phyloP scores from a whole-genome alignment of 1,140 invertebrate genomes.

The Hyposmocoma kahamanoa region DNA sequence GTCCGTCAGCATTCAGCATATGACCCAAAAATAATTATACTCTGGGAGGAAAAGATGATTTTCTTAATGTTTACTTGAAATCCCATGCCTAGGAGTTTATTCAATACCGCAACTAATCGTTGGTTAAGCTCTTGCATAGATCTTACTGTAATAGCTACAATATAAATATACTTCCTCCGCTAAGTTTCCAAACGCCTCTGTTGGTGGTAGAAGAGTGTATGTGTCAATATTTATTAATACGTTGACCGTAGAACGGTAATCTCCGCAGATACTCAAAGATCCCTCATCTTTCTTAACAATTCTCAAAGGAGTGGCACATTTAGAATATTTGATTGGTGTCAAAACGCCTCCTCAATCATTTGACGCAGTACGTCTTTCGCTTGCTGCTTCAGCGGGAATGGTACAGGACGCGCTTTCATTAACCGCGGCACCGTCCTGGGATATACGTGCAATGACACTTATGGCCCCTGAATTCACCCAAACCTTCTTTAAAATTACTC shows the following conservation, averaged over 20 bases:
- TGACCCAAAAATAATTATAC: background rate
- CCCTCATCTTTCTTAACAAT: slow-evolving; percentile 19
- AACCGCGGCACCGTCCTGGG: slow-evolving; percentile 9
- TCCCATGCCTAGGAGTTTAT: background rate
- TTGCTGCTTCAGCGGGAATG: slow-evolving; percentile 17
- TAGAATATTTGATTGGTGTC: slow-evolving; percentile 17
- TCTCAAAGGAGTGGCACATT: slow-evolving; percentile 23
- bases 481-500: slow-evolving; percentile 13
- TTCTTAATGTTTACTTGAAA: background rate
- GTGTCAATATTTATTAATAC: slow-evolving; percentile 12
- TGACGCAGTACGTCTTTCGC: slow-evolving; percentile 14
- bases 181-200: slow-evolving; percentile 17
- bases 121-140: background rate
- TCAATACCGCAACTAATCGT: background rate
- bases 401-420: slow-evolving; percentile 18
- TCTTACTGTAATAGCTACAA: background rate
- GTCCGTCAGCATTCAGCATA: background rate
- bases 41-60: background rate
- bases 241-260: slow-evolving; percentile 22
- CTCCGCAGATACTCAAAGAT: slow-evolving; percentile 18
- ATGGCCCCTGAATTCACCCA: slow-evolving; percentile 18
- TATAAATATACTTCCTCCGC: slow-evolving; percentile 19
- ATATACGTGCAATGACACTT: slow-evolving; percentile 16
- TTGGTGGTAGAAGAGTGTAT: slow-evolving; percentile 15
- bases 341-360: slow-evolving; percentile 12